Percentiles rank a stretch among this genome's conserved stretches.
phyloP scores from a whole-genome alignment of 2,113 vertebrate genomes.

The Astur gentilis region DNA sequence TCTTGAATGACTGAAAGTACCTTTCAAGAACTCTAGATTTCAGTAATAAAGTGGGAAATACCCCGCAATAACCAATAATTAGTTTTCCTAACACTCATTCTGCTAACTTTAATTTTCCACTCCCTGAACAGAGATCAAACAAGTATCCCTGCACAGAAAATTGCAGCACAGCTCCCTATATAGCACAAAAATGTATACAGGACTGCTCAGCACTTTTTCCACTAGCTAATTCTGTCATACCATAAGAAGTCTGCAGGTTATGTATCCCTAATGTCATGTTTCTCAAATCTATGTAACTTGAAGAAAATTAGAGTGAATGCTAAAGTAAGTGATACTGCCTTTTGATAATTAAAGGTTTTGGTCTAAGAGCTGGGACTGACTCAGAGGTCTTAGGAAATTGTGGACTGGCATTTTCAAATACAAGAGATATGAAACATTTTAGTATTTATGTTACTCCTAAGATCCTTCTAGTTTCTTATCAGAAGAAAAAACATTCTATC shows the following conservation, averaged over 20 bases:
- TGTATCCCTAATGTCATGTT: neutral
- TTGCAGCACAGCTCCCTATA: neutral
- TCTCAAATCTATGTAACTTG: neutral
- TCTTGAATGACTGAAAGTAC: neutral
- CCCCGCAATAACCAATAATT: neutral
- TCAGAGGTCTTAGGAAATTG: neutral
- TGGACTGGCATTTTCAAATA: neutral
- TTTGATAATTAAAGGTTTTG: neutral
- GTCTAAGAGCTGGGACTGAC: neutral
- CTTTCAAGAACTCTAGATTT: neutral
- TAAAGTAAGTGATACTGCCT: neutral
- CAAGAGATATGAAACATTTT: neutral
- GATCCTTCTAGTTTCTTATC: neutral
- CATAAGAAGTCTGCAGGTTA: accelerated
- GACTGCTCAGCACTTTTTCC: neutral
- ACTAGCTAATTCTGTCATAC: neutral
- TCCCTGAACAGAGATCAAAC: neutral
- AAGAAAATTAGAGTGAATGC: neutral
- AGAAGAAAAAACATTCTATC: neutral
- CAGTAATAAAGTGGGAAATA: neutral
- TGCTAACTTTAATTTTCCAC: neutral
- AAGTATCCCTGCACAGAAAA: neutral
- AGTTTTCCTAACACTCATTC: neutral
- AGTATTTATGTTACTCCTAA: neutral
- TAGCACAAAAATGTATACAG: neutral